Base-by-base conservation (phyloP, 2,888 invertebrate genomes). In the Leptopilina myrica region DNA sequence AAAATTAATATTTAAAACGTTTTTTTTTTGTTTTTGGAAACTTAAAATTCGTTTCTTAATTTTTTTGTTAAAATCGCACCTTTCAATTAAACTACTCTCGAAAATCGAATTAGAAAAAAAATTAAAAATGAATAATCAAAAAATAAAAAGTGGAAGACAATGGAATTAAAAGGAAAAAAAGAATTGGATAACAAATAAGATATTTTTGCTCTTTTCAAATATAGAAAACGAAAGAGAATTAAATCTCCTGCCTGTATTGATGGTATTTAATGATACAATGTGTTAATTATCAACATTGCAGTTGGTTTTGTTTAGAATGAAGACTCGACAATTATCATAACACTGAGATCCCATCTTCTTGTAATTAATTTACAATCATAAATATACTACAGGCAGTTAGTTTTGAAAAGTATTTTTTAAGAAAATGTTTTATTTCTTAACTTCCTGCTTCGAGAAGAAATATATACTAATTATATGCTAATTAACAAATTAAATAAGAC, bases 341-440 rank as follows among this genome's bases (percentile, higher is more conserved):
- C 56, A 26, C 53, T 33, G 73, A 33, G 56, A 33, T 26, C n/a
- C 33, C 73, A 73, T n/a, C 33, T 33, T 33, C 12, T 73, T 73
- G 73, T 40, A 56, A 73, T 73, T 56, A 73, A 73, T 26, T 73
- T 53, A 56, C 56, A 56, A 33, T 73, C 14, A 73, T n/a, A 33
- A 33, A 33, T 56, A 33, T 56, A 2, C 33, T 40, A 53, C 49
- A 26, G 5, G 8, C n/a, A 33, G 40, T 69, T 53, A 26, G 20
- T 33, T 73, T 14, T 33, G n/a, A 26, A 15, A 26, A 14, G n/a
- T 5, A n/a, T 33, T 33, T 33, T 33, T 33, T 33, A 33, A 33
- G 33, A 33, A 33, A 33, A 33, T 33, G 33, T 33, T 33, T 33
- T 33, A 33, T 73, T 67, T 67, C 46, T 46, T 9, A n/a, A 33